Percentiles rank a stretch among this genome's conserved stretches.
Conservation (phyloP, 2,888 invertebrate genomes). For the Microctonus aethiopoides region DNA sequence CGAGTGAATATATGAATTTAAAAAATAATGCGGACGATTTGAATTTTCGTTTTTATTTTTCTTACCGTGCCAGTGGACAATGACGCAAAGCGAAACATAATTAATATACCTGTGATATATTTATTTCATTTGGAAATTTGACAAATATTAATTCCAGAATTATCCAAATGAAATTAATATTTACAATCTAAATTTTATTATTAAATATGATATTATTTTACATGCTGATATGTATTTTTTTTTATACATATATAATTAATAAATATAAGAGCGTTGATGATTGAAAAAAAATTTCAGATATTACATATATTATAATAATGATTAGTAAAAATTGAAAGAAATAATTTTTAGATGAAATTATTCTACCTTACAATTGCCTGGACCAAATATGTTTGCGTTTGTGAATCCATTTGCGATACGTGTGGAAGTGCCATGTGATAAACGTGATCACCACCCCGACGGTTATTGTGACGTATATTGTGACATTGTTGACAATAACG, state of each 20-base stretch:
- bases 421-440: constrained; percentile 87
- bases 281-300: too few species aligned
- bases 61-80: not conserved
- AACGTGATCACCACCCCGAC: constrained; percentile 90
- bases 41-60: not conserved
- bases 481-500: constrained; percentile 92
- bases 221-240: too few species aligned
- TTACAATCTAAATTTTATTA: not conserved
- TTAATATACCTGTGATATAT: not conserved
- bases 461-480: constrained; percentile 87
- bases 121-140: not conserved
- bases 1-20: not conserved
- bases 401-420: constrained; percentile 90
- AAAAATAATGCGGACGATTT: not conserved
- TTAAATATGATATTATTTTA: not conserved
- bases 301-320: too few species aligned
- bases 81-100: not conserved
- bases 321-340: too few species aligned
- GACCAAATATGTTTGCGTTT: constrained; percentile 92
- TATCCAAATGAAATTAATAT: not conserved
- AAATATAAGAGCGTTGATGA: too few species aligned
- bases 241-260: too few species aligned
- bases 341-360: too few species aligned
- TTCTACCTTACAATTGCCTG: constrained; percentile 90
- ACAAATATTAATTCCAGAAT: not conserved